Percentiles rank a stretch among this genome's conserved stretches.
phyloP scores from a whole-genome alignment of 2,113 vertebrate genomes.

The Gorilla gorilla region DNA sequence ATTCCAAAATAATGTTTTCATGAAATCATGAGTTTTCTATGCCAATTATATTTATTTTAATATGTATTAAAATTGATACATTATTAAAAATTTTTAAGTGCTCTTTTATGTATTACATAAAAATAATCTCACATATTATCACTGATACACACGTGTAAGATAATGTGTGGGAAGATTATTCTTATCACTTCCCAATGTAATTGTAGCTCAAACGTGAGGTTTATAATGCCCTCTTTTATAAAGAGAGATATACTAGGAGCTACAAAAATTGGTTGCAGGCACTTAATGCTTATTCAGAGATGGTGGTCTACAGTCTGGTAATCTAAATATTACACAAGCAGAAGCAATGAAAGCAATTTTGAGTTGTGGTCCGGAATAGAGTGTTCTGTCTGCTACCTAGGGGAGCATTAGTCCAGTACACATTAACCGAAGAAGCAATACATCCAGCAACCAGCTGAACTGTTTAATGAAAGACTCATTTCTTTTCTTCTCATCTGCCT shows the following conservation, averaged over 20 bases:
- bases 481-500: background rate
- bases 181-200: background rate
- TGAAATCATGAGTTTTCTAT: background rate
- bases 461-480: background rate
- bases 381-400: background rate
- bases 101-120: background rate
- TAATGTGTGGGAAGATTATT: background rate
- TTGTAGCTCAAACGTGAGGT: background rate
- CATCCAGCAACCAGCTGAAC: background rate
- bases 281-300: background rate
- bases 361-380: background rate
- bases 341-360: background rate
- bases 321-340: background rate
- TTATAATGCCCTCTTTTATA: background rate
- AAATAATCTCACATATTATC: background rate
- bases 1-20: background rate
- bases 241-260: background rate
- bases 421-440: background rate
- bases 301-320: background rate
- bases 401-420: background rate
- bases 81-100: background rate
- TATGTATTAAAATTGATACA: background rate
- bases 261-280: background rate
- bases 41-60: background rate
- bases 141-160: background rate